A percentile compares a stretch with the other conserved stretches of the same genome.
Evolutionary conservation across 2,113 vertebrate species (phyloP).

Genomic region (Mormyrus iriodes): DNA sequence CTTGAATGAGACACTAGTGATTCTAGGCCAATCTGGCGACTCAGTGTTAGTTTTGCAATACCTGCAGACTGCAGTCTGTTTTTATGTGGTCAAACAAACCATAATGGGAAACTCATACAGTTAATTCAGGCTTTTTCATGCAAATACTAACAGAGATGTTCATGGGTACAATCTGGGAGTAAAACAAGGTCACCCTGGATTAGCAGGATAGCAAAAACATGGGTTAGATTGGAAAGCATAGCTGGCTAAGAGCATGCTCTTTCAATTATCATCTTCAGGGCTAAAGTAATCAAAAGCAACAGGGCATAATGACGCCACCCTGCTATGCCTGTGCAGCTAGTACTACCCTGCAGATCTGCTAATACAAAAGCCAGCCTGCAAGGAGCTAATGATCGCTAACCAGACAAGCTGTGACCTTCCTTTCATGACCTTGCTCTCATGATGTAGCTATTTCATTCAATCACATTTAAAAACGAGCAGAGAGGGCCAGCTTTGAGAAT

Average conservation of each 20-base stretch:
- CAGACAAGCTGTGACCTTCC: neutral
- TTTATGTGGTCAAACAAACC: neutral
- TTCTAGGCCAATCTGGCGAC: neutral
- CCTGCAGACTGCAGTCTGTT: neutral
- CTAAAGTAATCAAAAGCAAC: neutral
- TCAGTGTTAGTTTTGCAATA: neutral
- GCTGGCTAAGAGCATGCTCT: neutral
- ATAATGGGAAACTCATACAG: neutral
- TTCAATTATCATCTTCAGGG: neutral
- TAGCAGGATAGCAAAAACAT: neutral
- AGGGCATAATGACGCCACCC: neutral
- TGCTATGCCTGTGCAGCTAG: neutral
- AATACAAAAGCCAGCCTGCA: neutral
- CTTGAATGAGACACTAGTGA: neutral
- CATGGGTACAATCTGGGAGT: neutral
- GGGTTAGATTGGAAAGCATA: neutral
- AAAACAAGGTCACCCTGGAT: neutral
- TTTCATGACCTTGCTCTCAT: neutral
- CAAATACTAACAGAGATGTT: neutral
- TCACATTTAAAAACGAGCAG: neutral
- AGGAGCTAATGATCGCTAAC: neutral
- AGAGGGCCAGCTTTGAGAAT: neutral
- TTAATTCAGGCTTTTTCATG: neutral
- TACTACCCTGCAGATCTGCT: neutral
- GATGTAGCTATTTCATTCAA: neutral